Conservation (phyloP, 1,140 invertebrate species). For the Palaemon carinicauda region DNA sequence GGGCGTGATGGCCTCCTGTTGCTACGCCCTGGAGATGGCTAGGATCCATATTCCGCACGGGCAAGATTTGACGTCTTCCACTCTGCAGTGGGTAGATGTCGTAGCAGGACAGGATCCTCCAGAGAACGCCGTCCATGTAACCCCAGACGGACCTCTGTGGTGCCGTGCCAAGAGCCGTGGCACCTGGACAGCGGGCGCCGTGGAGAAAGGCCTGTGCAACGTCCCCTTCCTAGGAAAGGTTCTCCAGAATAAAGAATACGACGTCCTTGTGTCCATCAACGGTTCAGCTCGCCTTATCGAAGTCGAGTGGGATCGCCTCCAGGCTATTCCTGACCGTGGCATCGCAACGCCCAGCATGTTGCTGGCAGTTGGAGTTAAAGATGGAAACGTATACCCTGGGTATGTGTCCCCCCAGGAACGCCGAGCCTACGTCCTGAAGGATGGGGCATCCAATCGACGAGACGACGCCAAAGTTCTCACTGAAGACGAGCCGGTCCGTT, state of each 20-base stretch:
- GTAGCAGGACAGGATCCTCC: conserved; percentile 6
- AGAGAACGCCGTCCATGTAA: conserved; percentile 5
- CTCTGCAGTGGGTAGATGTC: conserved; percentile 35
- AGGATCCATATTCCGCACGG: neutral
- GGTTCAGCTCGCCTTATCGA: conserved; percentile 28
- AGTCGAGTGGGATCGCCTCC: conserved; percentile 31
- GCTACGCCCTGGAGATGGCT: conserved; percentile 29
- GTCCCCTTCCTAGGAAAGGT: conserved; percentile 25
- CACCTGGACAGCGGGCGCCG: conserved; percentile 13
- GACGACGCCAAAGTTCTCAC: conserved; percentile 17
- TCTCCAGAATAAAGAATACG: conserved; percentile 7
- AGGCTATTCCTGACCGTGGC: conserved; percentile 1
- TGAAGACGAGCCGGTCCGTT: conserved; percentile 44
- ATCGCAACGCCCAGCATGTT: conserved; percentile 31
- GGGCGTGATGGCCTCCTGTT: neutral
- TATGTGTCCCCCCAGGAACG: conserved; percentile 8
- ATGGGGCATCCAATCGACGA: neutral
- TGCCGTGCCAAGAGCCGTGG: conserved; percentile 28
- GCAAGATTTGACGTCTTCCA: conserved; percentile 36
- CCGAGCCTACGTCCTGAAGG: conserved; percentile 24
- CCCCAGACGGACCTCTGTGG: conserved; percentile 15
- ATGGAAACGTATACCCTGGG: conserved; percentile 21
- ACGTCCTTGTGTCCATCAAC: conserved; percentile 47
- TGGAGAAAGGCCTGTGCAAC: conserved; percentile 28
- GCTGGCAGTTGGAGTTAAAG: conserved; percentile 17